Percentiles rank a stretch among this genome's conserved stretches.
Evolutionary conservation across 2,888 invertebrate species (phyloP).

Genomic region (Chirona hameri): DNA sequence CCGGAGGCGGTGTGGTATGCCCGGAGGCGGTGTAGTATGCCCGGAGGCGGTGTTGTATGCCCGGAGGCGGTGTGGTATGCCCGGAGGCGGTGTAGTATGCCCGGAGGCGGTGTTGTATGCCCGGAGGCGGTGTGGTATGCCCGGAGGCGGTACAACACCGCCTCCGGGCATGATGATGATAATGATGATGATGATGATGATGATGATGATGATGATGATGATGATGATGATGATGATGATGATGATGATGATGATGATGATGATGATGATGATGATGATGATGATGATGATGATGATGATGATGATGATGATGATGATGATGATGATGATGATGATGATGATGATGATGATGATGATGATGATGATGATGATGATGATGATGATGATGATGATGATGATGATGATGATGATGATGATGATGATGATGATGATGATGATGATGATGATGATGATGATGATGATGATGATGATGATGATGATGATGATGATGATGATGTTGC

Average conservation of each 20-base stretch:
- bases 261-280: slow-evolving; percentile 22
- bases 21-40: no score
- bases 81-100: no score
- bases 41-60: no score
- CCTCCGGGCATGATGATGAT: no score
- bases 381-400: slow-evolving; percentile 22
- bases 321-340: slow-evolving; percentile 22
- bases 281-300: slow-evolving; percentile 22
- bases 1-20: no score
- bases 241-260: slow-evolving; percentile 22
- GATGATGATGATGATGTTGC: slow-evolving; percentile 7
- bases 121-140: no score
- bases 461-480: slow-evolving; percentile 22
- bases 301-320: slow-evolving; percentile 22
- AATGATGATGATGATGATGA: slow-evolving; percentile 22
- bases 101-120: no score
- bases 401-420: slow-evolving; percentile 22
- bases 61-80: no score
- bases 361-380: slow-evolving; percentile 22
- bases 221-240: slow-evolving; percentile 22
- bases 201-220: slow-evolving; percentile 22
- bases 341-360: slow-evolving; percentile 22
- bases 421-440: slow-evolving; percentile 22
- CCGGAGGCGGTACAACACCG: no score
- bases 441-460: slow-evolving; percentile 22